Evolutionary conservation across 2,888 invertebrate species (phyloP), one percentile per base, ranked within the genome.

Genomic region (Ophonus ardosiacus): DNA sequence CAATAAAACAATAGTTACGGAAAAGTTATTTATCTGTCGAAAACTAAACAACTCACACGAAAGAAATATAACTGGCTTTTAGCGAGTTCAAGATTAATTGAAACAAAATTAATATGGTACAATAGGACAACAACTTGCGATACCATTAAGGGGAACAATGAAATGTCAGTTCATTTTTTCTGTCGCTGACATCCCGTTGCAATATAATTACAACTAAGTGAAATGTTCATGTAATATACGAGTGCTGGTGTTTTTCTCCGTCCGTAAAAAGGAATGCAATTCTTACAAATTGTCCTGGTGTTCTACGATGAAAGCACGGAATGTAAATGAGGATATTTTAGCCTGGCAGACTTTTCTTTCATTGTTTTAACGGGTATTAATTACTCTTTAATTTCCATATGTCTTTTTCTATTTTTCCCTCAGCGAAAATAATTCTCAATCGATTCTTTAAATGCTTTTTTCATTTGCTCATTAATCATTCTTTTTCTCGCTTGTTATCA

Each of bases 321-420:
- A 74, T 74, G 71, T 43, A 74, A 74, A 74, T 74, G 71, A 74
- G 71, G 43, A 74, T 51, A 10, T 63, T 74, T 74, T 74, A 18
- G 51, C 43, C 43, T 63, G 8, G 24, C 71, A 1, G 71, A 71
- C 43, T 13, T 71, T 71, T 71, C 71, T 74, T 74, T 74, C 71
- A 43, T 74, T 74, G 71, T 74, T 74, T 74, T 43, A 74, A 74
- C 51, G 15, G 43, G 18, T 74, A 74, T 74, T 74, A 74, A 74
- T 74, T 74, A 51, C 51, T 43, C 71, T 74, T 74, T 43, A 74
- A 74, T 74, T 43, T 43, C 71, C 43, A 74, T 74, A 74, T 18
- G 71, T 51, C 18, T 74, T 74, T 74, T 74, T 74, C 71, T 43
- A 74, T 74, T 74, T 63, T 74, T 18, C 71, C 18, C 40, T 8